Evolutionary conservation across 2,797 vertebrate species (phyloP).

Genomic region (Pyrocephalus nanus): DNA sequence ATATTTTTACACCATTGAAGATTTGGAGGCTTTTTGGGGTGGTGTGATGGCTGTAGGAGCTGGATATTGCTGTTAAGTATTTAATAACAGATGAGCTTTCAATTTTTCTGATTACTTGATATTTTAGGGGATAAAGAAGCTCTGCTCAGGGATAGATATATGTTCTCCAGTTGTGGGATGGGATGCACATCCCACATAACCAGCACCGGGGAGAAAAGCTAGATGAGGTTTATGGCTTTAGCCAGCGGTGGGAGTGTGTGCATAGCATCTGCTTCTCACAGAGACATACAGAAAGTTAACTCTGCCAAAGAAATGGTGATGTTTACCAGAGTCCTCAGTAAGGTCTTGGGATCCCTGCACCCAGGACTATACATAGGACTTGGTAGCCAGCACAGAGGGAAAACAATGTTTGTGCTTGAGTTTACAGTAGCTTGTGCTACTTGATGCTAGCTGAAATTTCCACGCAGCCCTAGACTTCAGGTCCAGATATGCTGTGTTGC

Average conservation of each 20-base stretch:
- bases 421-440: background rate
- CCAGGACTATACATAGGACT: background rate
- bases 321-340: background rate
- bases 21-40: background rate
- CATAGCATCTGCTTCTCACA: background rate
- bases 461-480: background rate
- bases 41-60: background rate
- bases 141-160: background rate
- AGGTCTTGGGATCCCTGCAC: background rate
- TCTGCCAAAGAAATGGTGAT: background rate
- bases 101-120: background rate
- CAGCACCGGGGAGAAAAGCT: background rate
- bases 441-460: background rate
- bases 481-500: background rate
- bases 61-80: background rate
- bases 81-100: background rate
- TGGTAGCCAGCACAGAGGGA: background rate
- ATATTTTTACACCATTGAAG: accelerated
- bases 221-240: background rate
- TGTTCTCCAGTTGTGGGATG: accelerated
- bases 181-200: background rate
- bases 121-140: background rate
- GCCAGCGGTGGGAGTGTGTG: accelerated
- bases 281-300: background rate
- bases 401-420: background rate